Evolutionary conservation across 2,797 vertebrate genomes (phyloP), one percentile per base, ranked within the genome.

Genomic region (Cyprinodon diabolis): DNA sequence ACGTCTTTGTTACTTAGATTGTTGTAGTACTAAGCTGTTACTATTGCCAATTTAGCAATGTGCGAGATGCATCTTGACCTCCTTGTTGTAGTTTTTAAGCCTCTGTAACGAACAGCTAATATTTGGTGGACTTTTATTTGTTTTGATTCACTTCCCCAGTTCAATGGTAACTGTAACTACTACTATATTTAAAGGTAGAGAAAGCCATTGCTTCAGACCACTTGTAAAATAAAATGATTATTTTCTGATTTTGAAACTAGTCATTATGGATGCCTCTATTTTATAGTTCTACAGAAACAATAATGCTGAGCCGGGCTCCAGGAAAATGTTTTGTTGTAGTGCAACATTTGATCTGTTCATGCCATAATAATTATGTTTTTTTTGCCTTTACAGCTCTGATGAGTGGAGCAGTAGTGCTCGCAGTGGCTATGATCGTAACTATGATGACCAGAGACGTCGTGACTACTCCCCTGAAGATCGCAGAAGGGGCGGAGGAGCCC

Each of bases 331-430:
- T 55, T 45, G 21, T 21, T 45, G 37, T 23, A 7, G 10, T 45
- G 43, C 21, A 45, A 65, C 19, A 40, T 1, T 11, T 11, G 4
- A 45, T 65, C 4, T 45, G 40, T 40, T 5, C 17, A 30, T 63
- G 37, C 37, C 40, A 43, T 21, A 63, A 40, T 4, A n/a, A 48
- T 14, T 3, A 48, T 48, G 13, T 49, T 49, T 49, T 15, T 13
- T 49, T 49, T 75, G 35, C 78, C 19, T 56, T 12, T 86, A 45
- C 23, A 95, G 94, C 21, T 96, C 94, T 0, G 95, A 95, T 4
- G 95, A 91, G 15, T 91, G 92, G 90, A 95, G 92, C 80, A 94
- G 87, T 72, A 93, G 91, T 0, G 93, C 72, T 56, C 94, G 91
- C 49, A 84, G 92, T 4, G 93, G 90, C 11, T 75, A 94, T 0